phyloP scores from a whole-genome alignment of 2,888 invertebrate species.

The Venusia cambrica region DNA sequence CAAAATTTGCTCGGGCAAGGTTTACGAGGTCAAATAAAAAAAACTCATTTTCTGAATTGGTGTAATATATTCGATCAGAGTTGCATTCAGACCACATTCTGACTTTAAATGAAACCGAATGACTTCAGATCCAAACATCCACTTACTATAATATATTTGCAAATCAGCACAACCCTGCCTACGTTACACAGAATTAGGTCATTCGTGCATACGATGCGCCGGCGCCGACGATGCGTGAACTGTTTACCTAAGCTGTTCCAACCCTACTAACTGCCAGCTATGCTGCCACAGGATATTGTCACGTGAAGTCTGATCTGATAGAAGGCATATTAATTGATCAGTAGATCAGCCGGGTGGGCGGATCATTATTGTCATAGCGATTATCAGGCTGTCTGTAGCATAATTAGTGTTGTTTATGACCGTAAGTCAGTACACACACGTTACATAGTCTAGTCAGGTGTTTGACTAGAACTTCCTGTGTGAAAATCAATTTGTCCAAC shows the following conservation, averaged over 20 bases:
- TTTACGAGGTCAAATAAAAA: no score
- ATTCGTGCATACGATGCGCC: conserved; percentile 50
- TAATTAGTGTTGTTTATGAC: conserved; percentile 11
- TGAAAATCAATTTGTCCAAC: conserved; percentile 8
- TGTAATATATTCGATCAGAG: no score
- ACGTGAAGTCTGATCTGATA: conserved; percentile 27
- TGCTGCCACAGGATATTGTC: conserved; percentile 30
- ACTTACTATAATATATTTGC: no score
- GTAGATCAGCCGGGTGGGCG: conserved; percentile 21
- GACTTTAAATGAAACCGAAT: no score
- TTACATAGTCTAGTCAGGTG: conserved; percentile 12
- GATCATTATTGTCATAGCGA: conserved; percentile 19
- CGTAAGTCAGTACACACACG: conserved; percentile 6
- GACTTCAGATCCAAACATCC: no score
- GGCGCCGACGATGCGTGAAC: conserved; percentile 59
- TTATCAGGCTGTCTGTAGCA: conserved; percentile 7
- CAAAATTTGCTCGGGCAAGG: no score
- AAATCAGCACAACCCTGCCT: conserved; percentile 25
- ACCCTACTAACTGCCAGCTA: conserved; percentile 5
- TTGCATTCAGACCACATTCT: no score
- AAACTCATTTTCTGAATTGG: no score
- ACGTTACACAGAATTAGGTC: conserved; percentile 52
- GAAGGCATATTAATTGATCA: conserved; percentile 27
- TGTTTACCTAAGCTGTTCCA: conserved; percentile 44
- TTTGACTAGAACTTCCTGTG: conserved; percentile 10